Percentiles rank a stretch among this genome's conserved stretches.
Evolutionary conservation across 2,113 vertebrate species (phyloP).

Genomic region (Laticauda laticaudata): DNA sequence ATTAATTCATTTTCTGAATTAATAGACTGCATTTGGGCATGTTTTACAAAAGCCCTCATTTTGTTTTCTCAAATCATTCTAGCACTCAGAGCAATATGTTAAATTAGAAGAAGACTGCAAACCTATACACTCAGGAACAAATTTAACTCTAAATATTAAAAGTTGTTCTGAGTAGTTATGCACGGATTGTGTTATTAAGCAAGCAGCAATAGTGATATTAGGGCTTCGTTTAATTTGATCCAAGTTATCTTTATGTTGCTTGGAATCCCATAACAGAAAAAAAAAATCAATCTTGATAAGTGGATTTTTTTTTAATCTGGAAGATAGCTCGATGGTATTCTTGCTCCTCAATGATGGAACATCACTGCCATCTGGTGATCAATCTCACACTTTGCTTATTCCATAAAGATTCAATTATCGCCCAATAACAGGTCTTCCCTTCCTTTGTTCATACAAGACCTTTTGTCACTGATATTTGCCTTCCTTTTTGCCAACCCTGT

Average conservation of each 20-base stretch:
- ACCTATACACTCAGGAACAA: background rate
- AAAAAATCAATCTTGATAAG: constrained; percentile 64
- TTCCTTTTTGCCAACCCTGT: background rate
- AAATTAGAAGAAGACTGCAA: background rate
- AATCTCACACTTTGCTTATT: background rate
- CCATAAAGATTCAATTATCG: background rate
- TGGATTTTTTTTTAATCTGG: constrained; percentile 71
- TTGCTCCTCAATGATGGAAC: constrained; percentile 23
- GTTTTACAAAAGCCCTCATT: background rate
- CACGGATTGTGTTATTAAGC: background rate
- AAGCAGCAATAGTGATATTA: background rate
- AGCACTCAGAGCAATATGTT: background rate
- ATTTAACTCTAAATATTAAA: background rate
- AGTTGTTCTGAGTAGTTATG: background rate
- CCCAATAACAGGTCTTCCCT: background rate
- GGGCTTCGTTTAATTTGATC: constrained; percentile 67
- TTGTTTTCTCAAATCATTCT: background rate
- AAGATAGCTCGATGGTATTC: constrained; percentile 47
- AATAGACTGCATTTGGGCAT: background rate
- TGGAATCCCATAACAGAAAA: constrained; percentile 65
- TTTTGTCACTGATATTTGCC: background rate
- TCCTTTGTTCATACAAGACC: background rate
- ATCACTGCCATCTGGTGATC: constrained; percentile 66
- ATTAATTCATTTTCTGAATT: background rate
- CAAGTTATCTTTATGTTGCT: constrained; percentile 57